phyloP scores from a whole-genome alignment of 2,888 invertebrate genomes.

The Ormyrus nitidulus region DNA sequence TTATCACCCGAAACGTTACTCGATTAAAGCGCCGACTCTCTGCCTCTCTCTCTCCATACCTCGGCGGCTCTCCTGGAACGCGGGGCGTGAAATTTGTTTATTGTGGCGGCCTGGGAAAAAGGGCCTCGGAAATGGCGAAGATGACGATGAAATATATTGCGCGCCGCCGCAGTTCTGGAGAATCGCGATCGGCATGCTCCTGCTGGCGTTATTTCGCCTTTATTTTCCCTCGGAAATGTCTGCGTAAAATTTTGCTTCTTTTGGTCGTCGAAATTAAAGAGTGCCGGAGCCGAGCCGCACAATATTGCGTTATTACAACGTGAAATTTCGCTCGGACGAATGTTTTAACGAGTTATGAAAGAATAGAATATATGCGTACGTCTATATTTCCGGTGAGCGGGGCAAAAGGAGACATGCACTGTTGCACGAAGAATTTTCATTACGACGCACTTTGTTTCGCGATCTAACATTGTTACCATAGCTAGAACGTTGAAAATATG shows the following conservation, averaged over 20 bases:
- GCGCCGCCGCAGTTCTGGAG: too few species aligned
- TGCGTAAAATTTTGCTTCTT: background rate
- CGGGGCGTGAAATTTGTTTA: constrained; percentile 42
- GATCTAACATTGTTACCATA: constrained; percentile 20
- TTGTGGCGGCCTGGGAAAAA: background rate
- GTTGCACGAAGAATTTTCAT: constrained; percentile 18
- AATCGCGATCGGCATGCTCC: too few species aligned
- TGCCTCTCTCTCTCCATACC: background rate
- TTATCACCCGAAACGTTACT: constrained; percentile 43
- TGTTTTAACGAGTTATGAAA: background rate
- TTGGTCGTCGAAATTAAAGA: too few species aligned
- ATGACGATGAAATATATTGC: background rate
- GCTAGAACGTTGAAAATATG: constrained; percentile 4
- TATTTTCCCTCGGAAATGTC: background rate
- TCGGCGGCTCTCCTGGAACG: background rate
- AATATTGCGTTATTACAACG: too few species aligned
- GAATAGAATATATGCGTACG: background rate
- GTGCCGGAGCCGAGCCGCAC: too few species aligned
- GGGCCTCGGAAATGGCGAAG: background rate
- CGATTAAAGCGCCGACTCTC: constrained; percentile 39
- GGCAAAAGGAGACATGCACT: background rate
- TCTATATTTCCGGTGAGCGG: too few species aligned
- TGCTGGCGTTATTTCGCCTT: too few species aligned
- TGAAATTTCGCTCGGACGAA: background rate
- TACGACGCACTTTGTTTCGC: background rate